These are phyloP conservation scores for Craniophora ligustri DNA, from an alignment of 2,888 invertebrate species.

Conservation along the genomic window DNA sequence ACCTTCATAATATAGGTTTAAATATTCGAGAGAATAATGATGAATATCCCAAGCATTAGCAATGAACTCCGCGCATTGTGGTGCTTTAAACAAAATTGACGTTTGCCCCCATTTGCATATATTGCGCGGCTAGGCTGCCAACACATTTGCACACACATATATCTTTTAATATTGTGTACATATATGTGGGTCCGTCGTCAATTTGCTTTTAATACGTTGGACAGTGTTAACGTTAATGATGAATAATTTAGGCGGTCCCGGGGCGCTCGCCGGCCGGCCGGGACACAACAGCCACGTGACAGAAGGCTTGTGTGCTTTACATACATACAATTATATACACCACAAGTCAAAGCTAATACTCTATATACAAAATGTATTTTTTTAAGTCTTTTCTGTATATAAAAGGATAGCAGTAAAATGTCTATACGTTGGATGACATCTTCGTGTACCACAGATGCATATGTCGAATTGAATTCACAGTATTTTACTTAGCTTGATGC, in stretches of 20 bases:
- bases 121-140: constrained; percentile 23
- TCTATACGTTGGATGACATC: too few relatives aligned
- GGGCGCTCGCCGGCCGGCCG: constrained; percentile 11
- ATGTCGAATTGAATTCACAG: too few relatives aligned
- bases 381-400: too few relatives aligned
- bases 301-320: background rate
- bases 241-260: constrained; percentile 60
- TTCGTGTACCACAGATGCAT: too few relatives aligned
- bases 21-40: constrained; percentile 16
- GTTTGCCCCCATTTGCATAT: constrained; percentile 43
- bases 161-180: constrained; percentile 38
- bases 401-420: too few relatives aligned
- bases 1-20: constrained; percentile 2
- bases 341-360: too few relatives aligned
- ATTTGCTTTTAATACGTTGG: constrained; percentile 53
- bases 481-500: too few relatives aligned
- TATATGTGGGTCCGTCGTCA: constrained; percentile 25
- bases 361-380: too few relatives aligned
- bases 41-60: constrained; percentile 26
- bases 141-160: constrained; percentile 37
- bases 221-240: constrained; percentile 66
- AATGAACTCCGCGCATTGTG: constrained; percentile 10
- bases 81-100: constrained; percentile 33
- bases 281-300: background rate
- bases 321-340: too few relatives aligned